These are phyloP conservation scores for Taenioides sp. DNA, from an alignment of 2,797 vertebrate species.

Conservation along the genomic window DNA sequence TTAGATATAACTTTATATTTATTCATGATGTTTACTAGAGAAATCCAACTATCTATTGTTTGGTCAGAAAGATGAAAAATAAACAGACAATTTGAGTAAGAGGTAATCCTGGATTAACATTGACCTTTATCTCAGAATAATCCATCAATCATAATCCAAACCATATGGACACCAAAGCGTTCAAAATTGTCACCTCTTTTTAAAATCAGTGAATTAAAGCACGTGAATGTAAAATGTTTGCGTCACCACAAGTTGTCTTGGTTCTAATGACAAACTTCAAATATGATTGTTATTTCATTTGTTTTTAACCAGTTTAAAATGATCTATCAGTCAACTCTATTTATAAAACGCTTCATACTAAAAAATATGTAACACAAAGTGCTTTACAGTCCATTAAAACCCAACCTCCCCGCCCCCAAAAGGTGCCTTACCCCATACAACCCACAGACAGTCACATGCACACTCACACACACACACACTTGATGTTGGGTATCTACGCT, in stretches of 20 bases:
- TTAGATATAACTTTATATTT: neutral
- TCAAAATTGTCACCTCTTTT: neutral
- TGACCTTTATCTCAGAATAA: neutral
- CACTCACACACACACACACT: no score
- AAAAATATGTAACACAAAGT: no score
- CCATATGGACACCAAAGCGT: neutral
- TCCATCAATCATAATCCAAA: slow-evolving; percentile 1
- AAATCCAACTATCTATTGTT: neutral
- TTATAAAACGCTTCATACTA: no score
- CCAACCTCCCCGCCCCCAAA: no score
- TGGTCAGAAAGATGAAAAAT: neutral
- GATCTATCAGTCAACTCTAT: neutral
- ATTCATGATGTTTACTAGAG: neutral
- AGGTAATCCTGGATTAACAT: slow-evolving; percentile 7
- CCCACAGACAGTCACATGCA: no score
- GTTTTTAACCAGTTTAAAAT: neutral
- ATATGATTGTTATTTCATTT: neutral
- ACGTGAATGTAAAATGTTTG: neutral
- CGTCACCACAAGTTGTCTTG: neutral
- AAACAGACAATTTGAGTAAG: neutral
- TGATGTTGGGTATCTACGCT: no score
- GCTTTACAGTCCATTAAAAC: no score
- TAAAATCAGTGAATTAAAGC: neutral
- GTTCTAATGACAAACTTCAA: neutral
- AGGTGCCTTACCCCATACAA: no score